Base-by-base conservation (phyloP, 2,888 invertebrate species). In the Tridacna crocea region DNA sequence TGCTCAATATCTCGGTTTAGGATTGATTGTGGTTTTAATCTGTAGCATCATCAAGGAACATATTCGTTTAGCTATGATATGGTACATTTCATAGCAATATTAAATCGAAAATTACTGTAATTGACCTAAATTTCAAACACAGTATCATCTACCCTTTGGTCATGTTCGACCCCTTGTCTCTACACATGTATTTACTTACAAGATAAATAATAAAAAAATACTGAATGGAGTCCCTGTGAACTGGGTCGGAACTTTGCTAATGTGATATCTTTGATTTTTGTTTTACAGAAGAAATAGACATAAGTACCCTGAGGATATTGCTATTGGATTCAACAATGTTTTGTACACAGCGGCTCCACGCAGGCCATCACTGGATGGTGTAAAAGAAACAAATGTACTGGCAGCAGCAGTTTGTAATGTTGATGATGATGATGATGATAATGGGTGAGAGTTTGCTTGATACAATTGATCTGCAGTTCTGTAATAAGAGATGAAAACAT, bases 321-420 rank as follows among this genome's bases (percentile, higher is more conserved):
- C 74, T 77, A 72, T 60, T 27, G 84, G 84, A 0, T 84, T 84
- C 77, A 84, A 82, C 73, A 84, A 84, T 78, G 84, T 84, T 24
- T 24, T 82, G 22, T 84, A 84, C 78, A 82, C 82, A 8, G 79
- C 77, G 0, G 84, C 84, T 3, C 82, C 84, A 0, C 46, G 65
- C 15, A 24, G 24, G 26, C 51, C 51, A 13, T 24, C 24, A 0
- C n/a, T 10, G 24, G 55, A 72, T n/a, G 60, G 68, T 36, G 72
- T 80, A 15, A 84, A 84, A 55, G 80, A 82, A 60, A 82, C 82
- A 3, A 82, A 83, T 55, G 48, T 77, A n/a, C 22, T 75, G 66
- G 68, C 60, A 51, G 77, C 72, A 36, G 78, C 51, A 36, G 66
- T 46, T 0, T n/a, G 36, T 26, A 65, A 58, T 12, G 77, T 46